Evolutionary conservation across 2,888 invertebrate species (phyloP), one percentile per base, ranked within the genome.

Genomic region (Ariolimax columbianus): DNA sequence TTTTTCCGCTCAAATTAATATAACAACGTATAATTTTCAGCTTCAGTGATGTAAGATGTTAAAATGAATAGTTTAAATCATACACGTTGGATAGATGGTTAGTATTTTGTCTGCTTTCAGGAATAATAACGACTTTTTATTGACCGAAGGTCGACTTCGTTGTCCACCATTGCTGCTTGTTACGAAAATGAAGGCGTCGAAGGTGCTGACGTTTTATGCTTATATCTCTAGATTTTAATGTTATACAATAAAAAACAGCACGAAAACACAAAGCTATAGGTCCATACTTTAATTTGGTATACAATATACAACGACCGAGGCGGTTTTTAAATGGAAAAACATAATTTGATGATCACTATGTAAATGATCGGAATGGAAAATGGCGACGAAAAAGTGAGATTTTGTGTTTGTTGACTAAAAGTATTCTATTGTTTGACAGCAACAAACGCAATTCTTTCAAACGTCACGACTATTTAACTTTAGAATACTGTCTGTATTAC

Each of bases 351-450:
- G 55, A 17, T 63, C 63, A 40, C 79, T 79, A 79, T 79, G 38
- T 68, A 79, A 79, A 66, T 43, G 66, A 79, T 63, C 79, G 33
- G 26, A 30, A 63, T 26, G 40, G 36, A 82, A 82, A 75, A 82
- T 82, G 82, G 82, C 82, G 73, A 82, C 82, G 63, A 30, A 26
- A 43, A 51, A 43, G 33, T 30, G 9, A 38, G n/a, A 30, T 38
- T 82, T 82, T 82, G 82, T 82, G 82, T 82, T 82, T 75, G 75
- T 82, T 59, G 63, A 75, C 11, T 30, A 40, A 75, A 82, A 82
- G 43, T 40, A 59, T 82, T 38, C 30, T 33, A 33, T 51, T 33
- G 4, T 47, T 51, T 75, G 23, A 30, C 30, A 51, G 19, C 19
- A 36, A 30, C 2, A 51, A 33, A 51, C 6, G 3, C 0, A 6